A percentile compares a stretch with the other conserved stretches of the same genome.
Evolutionary conservation across 2,113 vertebrate species (phyloP).

Genomic region (Alces alces): DNA sequence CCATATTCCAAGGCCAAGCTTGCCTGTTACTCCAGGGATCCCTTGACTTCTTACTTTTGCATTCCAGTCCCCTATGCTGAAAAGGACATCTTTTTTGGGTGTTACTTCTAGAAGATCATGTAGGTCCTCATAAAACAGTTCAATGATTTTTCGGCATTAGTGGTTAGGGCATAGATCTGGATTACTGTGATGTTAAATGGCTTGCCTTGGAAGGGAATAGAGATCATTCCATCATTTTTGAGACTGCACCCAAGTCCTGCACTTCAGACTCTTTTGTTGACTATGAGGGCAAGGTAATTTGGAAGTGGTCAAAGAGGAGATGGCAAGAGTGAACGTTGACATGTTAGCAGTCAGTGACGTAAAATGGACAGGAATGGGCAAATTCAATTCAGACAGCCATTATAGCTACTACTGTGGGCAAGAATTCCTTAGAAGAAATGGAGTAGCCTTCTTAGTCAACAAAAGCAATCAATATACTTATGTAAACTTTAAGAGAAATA

Average conservation of each 20-base stretch:
- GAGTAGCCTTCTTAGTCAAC: neutral
- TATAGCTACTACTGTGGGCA: neutral
- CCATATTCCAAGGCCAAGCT: neutral
- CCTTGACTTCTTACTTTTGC: neutral
- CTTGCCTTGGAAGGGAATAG: neutral
- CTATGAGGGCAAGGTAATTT: neutral
- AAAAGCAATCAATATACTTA: neutral
- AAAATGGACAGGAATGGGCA: neutral
- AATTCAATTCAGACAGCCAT: neutral
- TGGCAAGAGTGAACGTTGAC: accelerated
- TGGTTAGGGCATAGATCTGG: neutral
- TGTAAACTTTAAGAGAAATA: neutral
- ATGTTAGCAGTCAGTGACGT: neutral
- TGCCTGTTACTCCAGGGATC: neutral
- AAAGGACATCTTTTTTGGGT: neutral
- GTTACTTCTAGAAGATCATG: neutral
- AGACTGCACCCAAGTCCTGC: neutral
- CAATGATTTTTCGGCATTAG: neutral
- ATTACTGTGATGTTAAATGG: neutral
- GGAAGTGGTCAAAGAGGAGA: neutral
- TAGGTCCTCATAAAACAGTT: neutral
- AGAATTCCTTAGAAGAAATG: neutral
- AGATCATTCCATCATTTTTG: neutral
- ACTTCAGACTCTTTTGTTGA: neutral
- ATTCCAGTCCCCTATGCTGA: accelerated